Percentiles rank a stretch among this genome's conserved stretches.
phyloP scores from a whole-genome alignment of 2,113 vertebrate species.

The Apaloderma vittatum region DNA sequence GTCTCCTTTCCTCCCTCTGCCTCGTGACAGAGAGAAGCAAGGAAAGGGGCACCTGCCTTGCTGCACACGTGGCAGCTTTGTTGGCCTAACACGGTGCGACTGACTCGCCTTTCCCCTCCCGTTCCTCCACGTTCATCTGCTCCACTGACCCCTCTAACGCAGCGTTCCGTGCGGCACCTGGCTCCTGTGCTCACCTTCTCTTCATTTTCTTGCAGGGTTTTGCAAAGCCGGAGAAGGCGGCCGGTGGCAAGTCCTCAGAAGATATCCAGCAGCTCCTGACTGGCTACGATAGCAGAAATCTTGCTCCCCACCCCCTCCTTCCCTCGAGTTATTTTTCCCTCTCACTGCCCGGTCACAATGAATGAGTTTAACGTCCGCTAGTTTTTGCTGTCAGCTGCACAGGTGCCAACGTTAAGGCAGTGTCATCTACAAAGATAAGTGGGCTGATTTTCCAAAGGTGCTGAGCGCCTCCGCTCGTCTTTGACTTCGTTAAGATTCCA shows the following conservation, averaged over 20 bases:
- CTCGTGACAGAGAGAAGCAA: neutral
- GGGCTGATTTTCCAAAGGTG: neutral
- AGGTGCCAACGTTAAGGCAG: neutral
- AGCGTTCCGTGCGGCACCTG: neutral
- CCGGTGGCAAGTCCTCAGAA: neutral
- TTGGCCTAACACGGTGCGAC: neutral
- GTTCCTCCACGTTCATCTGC: neutral
- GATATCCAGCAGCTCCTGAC: neutral
- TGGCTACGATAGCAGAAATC: neutral
- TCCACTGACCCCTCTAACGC: neutral
- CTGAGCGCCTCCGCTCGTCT: neutral
- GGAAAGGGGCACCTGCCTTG: neutral
- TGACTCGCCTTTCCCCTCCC: neutral
- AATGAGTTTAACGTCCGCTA: neutral
- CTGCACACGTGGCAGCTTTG: fast-evolving
- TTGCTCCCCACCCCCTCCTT: neutral
- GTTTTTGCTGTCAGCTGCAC: neutral
- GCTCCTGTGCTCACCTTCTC: neutral
- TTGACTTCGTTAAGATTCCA: neutral
- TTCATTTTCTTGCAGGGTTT: constrained; percentile 19
- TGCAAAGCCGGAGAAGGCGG: neutral
- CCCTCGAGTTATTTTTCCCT: neutral
- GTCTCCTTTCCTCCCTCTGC: neutral
- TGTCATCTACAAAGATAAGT: neutral
- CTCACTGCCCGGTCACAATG: neutral